Evolutionary conservation across 2,797 vertebrate genomes (phyloP).

Genomic region (Dipus sagitta): DNA sequence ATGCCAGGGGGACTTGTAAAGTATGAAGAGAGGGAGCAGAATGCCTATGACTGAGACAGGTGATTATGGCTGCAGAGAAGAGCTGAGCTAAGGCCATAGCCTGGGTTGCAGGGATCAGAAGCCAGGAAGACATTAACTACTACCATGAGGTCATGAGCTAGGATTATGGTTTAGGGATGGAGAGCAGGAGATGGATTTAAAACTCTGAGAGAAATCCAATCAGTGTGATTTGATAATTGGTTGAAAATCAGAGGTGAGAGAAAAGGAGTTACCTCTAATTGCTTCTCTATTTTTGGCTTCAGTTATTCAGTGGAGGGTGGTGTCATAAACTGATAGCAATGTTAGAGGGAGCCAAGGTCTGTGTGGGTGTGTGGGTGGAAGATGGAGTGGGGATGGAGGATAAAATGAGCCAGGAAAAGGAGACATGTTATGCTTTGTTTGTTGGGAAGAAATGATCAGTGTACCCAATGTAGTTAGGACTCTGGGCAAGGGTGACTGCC

Average conservation of each 20-base stretch:
- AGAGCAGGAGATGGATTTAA: slow-evolving; percentile 4
- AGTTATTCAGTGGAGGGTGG: slow-evolving; percentile 40
- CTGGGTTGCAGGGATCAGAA: background rate
- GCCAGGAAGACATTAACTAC: background rate
- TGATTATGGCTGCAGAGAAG: background rate
- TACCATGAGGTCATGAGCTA: background rate
- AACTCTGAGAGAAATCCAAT: slow-evolving; percentile 21
- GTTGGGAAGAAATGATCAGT: slow-evolving; percentile 6
- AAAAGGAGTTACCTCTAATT: slow-evolving; percentile 29
- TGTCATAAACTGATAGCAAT: slow-evolving; percentile 11
- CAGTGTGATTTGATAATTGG: slow-evolving; percentile 43
- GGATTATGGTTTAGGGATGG: background rate
- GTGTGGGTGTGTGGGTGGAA: background rate
- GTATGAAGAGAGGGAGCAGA: background rate
- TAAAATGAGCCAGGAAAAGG: background rate
- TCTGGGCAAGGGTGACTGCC: background rate
- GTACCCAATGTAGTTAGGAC: background rate
- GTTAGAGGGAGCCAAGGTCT: slow-evolving; percentile 9
- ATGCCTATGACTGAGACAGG: background rate
- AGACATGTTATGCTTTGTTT: background rate
- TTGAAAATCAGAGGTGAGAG: slow-evolving; percentile 34
- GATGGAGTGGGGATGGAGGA: background rate
- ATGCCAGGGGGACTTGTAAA: background rate
- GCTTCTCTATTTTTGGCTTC: slow-evolving; percentile 34
- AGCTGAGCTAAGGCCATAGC: background rate